phyloP scores from a whole-genome alignment of 2,113 vertebrate genomes.

The Neotoma lepida region DNA sequence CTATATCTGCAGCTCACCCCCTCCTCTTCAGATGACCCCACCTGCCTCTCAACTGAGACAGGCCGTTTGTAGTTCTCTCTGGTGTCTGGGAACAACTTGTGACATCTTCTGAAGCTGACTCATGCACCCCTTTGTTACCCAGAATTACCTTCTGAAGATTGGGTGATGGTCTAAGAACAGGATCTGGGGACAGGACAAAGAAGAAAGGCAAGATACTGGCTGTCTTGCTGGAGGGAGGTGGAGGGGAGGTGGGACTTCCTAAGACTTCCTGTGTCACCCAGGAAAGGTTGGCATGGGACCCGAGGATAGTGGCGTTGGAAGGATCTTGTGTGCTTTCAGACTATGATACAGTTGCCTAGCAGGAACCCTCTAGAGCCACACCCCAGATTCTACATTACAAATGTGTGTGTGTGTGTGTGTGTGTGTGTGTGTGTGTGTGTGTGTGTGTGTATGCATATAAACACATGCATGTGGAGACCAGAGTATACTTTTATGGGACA shows the following conservation, averaged over 20 bases:
- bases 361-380: conserved; percentile 8
- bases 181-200: neutral
- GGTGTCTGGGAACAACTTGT: neutral
- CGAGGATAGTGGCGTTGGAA: neutral
- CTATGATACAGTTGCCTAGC: neutral
- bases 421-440: neutral
- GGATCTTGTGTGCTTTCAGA: conserved; percentile 17
- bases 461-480: too few relatives aligned
- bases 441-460: neutral
- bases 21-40: fast-evolving
- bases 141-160: neutral
- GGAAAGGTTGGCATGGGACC: neutral
- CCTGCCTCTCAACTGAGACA: neutral
- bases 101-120: neutral
- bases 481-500: neutral
- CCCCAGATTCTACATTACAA: neutral
- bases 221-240: neutral
- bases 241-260: neutral
- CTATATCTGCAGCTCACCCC: neutral
- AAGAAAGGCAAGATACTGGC: neutral
- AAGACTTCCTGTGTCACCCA: fast-evolving
- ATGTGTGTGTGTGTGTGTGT: neutral
- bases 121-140: neutral
- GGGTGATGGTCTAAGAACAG: neutral
- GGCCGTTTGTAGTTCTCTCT: neutral